Percentiles rank a stretch among this genome's conserved stretches.
phyloP scores from a whole-genome alignment of 2,888 invertebrate species.

The Boloria selene region DNA sequence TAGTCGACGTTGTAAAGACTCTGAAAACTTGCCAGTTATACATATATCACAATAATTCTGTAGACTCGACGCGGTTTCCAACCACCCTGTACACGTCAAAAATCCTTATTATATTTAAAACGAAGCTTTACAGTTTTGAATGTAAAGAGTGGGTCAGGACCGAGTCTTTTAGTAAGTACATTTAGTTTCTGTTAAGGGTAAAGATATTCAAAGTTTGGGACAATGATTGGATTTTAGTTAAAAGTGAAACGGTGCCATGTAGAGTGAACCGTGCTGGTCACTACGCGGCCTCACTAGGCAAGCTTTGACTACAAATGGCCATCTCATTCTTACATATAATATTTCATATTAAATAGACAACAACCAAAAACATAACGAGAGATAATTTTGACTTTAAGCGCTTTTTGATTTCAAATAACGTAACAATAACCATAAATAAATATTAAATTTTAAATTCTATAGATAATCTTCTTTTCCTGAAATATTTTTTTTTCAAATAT shows the following conservation, averaged over 20 bases:
- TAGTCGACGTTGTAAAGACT: conserved; percentile 70
- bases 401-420: too few species aligned
- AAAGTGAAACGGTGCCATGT: neutral
- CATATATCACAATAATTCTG: conserved; percentile 72
- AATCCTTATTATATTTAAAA: neutral
- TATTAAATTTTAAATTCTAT: too few species aligned
- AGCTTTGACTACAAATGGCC: too few species aligned
- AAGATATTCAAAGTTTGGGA: conserved; percentile 33
- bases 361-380: too few species aligned
- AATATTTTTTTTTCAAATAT: too few species aligned
- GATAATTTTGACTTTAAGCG: too few species aligned
- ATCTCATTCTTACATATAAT: too few species aligned
- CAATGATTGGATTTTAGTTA: conserved; percentile 15
- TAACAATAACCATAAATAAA: too few species aligned
- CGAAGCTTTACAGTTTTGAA: neutral
- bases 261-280: neutral
- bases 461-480: too few species aligned
- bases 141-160: conserved; percentile 17
- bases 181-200: conserved; percentile 20
- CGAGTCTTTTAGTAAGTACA: conserved; percentile 28
- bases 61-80: conserved; percentile 42
- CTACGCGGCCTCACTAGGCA: neutral
- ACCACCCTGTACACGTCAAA: neutral
- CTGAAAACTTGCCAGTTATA: conserved; percentile 66
- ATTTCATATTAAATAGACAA: too few species aligned